A percentile compares a stretch with the other conserved stretches of the same genome.
These are phyloP conservation scores for Trichonephila inaurata DNA, from an alignment of 1,140 invertebrate species.

Conservation along the genomic window DNA sequence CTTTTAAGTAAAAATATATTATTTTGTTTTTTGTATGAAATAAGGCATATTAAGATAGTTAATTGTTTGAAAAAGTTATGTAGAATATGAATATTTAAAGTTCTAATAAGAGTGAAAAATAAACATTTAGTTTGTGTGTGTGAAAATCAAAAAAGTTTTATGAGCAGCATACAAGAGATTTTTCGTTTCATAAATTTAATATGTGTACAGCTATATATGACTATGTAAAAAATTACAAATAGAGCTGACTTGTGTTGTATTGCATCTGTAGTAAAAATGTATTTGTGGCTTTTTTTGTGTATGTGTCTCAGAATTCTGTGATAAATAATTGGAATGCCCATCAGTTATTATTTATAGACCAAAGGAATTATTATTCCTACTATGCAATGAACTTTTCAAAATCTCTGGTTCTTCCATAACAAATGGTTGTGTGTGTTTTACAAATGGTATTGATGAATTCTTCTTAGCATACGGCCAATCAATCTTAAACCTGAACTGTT, in stretches of 20 bases:
- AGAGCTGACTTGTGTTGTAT: neutral
- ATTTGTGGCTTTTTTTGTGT: neutral
- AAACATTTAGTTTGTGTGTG: neutral
- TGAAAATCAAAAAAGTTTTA: neutral
- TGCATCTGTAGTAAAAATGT: neutral
- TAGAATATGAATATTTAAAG: too few relatives aligned
- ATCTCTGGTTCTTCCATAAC: slow-evolving; percentile 17
- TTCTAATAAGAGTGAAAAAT: too few relatives aligned
- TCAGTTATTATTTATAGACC: neutral
- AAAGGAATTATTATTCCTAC: neutral
- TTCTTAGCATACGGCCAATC: neutral
- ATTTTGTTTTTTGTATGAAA: too few relatives aligned
- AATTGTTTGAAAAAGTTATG: too few relatives aligned
- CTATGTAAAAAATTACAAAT: neutral
- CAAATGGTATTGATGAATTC: neutral
- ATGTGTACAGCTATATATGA: neutral
- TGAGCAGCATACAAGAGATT: neutral
- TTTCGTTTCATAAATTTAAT: neutral
- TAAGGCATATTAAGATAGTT: too few relatives aligned
- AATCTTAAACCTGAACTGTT: neutral
- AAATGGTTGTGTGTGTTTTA: slow-evolving; percentile 4
- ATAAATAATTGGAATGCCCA: slow-evolving; percentile 1
- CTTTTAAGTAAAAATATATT: too few relatives aligned
- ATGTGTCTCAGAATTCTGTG: neutral
- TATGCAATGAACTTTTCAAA: neutral